These are phyloP conservation scores for Vidua macroura DNA, from an alignment of 2,113 vertebrate species.

Conservation along the genomic window DNA sequence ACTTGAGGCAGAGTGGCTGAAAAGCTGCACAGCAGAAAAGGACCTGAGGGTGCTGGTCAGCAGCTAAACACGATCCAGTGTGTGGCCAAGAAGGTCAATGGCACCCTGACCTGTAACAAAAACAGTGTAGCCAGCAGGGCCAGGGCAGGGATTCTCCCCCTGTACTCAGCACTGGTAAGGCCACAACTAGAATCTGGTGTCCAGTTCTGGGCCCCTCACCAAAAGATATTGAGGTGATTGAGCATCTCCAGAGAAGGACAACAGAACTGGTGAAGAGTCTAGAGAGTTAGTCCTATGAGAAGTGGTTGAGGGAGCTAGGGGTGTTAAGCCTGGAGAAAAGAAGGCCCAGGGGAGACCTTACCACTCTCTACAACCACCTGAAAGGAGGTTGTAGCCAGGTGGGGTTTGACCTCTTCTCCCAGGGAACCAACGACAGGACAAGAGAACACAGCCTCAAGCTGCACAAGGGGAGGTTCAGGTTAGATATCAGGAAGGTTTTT, in stretches of 20 bases:
- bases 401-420: not conserved
- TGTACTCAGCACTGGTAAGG: too few species aligned
- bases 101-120: not conserved
- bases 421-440: not conserved
- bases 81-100: not conserved
- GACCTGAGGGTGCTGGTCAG: not conserved
- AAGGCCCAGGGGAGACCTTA: too few species aligned
- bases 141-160: not conserved
- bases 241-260: not conserved
- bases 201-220: too few species aligned
- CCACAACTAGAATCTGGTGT: not conserved
- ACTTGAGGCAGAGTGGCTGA: not conserved
- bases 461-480: not conserved
- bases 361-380: rapidly evolving
- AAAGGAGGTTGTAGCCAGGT: not conserved
- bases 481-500: not conserved
- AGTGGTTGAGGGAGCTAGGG: not conserved
- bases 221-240: not conserved
- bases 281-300: not conserved
- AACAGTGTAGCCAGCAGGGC: not conserved
- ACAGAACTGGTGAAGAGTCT: not conserved
- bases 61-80: rapidly evolving
- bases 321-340: not conserved
- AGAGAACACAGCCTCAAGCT: not conserved
- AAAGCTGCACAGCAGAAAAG: not conserved